Base-by-base conservation (phyloP, 2,888 invertebrate genomes). In the Chymomyza procnemis region DNA sequence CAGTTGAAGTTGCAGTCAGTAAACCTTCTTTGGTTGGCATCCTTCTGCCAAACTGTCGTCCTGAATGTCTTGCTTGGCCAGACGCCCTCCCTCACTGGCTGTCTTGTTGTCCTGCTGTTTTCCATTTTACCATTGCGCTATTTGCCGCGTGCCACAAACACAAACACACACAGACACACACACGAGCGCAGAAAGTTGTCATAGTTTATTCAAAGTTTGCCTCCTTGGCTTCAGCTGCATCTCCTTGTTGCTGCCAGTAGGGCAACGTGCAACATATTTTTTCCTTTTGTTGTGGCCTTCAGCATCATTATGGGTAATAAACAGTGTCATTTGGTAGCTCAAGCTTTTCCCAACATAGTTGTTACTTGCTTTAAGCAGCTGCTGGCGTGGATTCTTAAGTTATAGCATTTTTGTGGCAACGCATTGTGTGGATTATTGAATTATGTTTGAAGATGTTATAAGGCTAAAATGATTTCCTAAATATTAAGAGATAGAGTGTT, bases 221-320 rank as follows among this genome's bases (percentile, higher is more conserved):
- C 50, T 50, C 19, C 18, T 50, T 19, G 50, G 18, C 50, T 50
- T 41, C 34, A 41, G 34, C 9, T 41, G 12, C 12, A 41, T 9
- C 34, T 41, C 18, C 50, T 16, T 16, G 50, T 50, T n/a, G n/a
- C 50, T 50, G 18, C 6, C 9, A 50, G 50, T 19, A 18, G 50
- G 34, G 34, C 68, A 73, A 61, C 67, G 62, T 59, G 73, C 66
- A 66, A 73, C 80, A 82, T 85, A 80, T 78, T 82, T 78, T 67
- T 59, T 64, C 22, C 12, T 48, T 26, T 58, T 65, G 61, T 30
- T 48, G 62, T 66, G 69, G 59, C 69, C 69, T 73, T 54, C 80
- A 83, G 80, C 82, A 83, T 82, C 82, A 82, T 82, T 82, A 82
- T 79, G 84, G 85, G 85, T 85, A 82, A 82, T 82, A 85, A 82